Percentiles rank a stretch among this genome's conserved stretches.
phyloP scores from a whole-genome alignment of 2,113 vertebrate species.

The Gnathonemus longibarbis region DNA sequence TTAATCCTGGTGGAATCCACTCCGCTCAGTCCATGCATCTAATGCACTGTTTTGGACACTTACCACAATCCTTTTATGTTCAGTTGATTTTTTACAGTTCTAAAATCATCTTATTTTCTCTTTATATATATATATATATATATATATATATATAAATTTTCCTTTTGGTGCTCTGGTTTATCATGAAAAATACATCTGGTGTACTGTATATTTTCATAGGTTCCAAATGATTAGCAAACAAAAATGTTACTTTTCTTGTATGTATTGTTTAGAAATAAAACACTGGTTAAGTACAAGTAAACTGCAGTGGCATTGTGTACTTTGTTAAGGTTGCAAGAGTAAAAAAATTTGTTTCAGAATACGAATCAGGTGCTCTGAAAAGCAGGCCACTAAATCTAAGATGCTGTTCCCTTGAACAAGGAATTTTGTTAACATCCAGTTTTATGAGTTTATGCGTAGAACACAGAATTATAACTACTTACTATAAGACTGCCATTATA shows the following conservation, averaged over 20 bases:
- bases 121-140: no score
- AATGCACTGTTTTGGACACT: slow-evolving; percentile 43
- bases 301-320: slow-evolving; percentile 8
- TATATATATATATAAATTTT: slow-evolving; percentile 18
- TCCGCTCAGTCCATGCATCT: slow-evolving; percentile 48
- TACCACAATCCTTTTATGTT: slow-evolving; percentile 33
- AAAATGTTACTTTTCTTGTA: slow-evolving; percentile 42
- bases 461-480: not conserved
- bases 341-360: not conserved
- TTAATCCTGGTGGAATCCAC: slow-evolving; percentile 44
- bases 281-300: slow-evolving; percentile 42
- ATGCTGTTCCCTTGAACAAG: no score
- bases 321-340: not conserved
- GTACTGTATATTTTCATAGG: slow-evolving; percentile 49
- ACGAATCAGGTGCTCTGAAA: not conserved
- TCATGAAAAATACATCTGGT: slow-evolving; percentile 39
- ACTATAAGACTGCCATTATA: not conserved
- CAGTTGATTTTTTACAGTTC: slow-evolving; percentile 6
- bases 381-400: no score
- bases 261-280: slow-evolving; percentile 49
- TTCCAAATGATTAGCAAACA: slow-evolving; percentile 38
- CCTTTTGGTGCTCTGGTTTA: slow-evolving; percentile 36
- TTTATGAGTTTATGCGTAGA: not conserved
- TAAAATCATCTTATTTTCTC: slow-evolving; percentile 7
- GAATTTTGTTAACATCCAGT: not conserved